Evolutionary conservation across 2,113 vertebrate species (phyloP).

Genomic region (Stigmatopora argus): DNA sequence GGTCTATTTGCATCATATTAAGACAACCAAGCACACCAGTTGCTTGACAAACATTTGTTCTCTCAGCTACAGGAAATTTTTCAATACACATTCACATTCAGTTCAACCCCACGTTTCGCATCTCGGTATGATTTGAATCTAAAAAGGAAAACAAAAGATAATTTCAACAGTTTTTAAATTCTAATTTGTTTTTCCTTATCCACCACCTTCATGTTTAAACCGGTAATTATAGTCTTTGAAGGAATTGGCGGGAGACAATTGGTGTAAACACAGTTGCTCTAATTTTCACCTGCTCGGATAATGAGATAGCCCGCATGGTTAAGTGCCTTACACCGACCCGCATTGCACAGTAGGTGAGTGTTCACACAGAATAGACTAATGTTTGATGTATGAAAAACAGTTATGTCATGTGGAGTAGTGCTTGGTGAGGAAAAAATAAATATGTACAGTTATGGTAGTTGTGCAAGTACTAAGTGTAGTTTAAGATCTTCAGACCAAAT

Average conservation of each 20-base stretch:
- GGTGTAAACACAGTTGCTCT: not conserved
- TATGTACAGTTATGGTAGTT: too few species aligned
- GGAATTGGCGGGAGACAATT: not conserved
- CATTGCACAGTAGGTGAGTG: not conserved
- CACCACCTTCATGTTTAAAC: not conserved
- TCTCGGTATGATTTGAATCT: not conserved
- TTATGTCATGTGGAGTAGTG: not conserved
- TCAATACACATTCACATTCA: too few species aligned
- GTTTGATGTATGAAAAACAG: not conserved
- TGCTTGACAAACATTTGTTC: not conserved
- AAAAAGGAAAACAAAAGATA: not conserved
- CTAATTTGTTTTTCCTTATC: not conserved
- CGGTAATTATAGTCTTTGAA: not conserved
- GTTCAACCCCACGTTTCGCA: too few species aligned
- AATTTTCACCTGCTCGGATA: not conserved
- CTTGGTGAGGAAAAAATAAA: not conserved
- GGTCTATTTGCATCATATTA: not conserved
- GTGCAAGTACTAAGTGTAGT: too few species aligned
- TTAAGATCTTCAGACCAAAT: too few species aligned
- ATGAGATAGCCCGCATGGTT: not conserved
- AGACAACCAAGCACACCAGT: not conserved
- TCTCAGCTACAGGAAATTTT: not conserved
- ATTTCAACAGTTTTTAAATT: not conserved
- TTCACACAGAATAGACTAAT: not conserved
- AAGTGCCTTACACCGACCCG: not conserved